Evolutionary conservation across 2,888 invertebrate species (phyloP), one percentile per base, ranked within the genome.

Genomic region (Parnassius mnemosyne): DNA sequence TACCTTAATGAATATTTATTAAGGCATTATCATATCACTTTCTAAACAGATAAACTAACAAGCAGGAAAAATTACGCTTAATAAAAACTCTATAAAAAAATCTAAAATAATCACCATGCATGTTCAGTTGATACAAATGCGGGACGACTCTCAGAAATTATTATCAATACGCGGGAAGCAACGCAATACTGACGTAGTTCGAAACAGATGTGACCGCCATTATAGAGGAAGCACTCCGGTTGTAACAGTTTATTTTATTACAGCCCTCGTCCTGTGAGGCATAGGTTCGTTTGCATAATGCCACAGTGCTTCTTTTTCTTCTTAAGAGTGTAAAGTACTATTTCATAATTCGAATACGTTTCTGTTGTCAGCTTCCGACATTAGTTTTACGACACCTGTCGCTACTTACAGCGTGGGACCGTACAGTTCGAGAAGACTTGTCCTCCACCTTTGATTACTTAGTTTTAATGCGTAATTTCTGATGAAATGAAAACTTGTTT

Each of bases 201-300:
- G 54, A 63, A 57, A 65, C 73, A 73, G 70, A 73, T 71, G 73
- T 63, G 65, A 66, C 72, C 67, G 67, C 69, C 68, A 65, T 69
- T 71, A 70, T 72, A 70, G 68, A 66, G 54, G 58, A 34, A 68
- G 65, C 68, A 64, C 64, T 65, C 52, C 50, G 57, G 66, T 64
- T 69, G 68, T 72, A 71, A 71, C 70, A 64, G 65, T 72, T 69
- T 71, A 66, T 72, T 71, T 71, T 71, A 70, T 71, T 69, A 66
- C 69, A 66, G 57, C 41, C 44, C 52, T 13, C 60, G 58, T 58
- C 49, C 50, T 54, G 57, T 50, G 44, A 63, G 52, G 51, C 63
- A 51, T 20, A 41, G 55, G 20, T 55, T 63, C 54, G 59, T 59
- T 60, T 63, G 59, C 60, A 63, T 63, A 60, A 63, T 49, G 25